Percentiles rank a stretch among this genome's conserved stretches.
Conservation (phyloP, 2,797 vertebrate species). For the Lateolabrax maculatus region DNA sequence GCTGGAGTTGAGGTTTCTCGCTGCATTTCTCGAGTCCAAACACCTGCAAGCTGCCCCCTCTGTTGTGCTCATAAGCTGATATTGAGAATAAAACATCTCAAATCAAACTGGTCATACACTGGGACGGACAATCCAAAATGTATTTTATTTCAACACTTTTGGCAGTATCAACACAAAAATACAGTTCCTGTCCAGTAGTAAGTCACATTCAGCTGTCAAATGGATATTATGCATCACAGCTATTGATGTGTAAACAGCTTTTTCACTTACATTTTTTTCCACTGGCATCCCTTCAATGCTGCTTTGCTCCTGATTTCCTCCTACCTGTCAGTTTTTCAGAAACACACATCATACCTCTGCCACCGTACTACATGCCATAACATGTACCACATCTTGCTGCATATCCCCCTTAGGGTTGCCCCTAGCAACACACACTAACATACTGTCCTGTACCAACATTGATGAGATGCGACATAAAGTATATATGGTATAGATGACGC, state of each 20-base stretch:
- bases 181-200: slow-evolving; percentile 11
- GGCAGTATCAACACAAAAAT: slow-evolving; percentile 23
- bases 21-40: slow-evolving; percentile 29
- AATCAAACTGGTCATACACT: slow-evolving; percentile 4
- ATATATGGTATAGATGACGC: slow-evolving; percentile 11
- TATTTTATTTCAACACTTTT: background rate
- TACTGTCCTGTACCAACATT: background rate
- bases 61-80: slow-evolving; percentile 10
- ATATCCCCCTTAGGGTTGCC: slow-evolving; percentile 24
- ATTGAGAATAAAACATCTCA: slow-evolving; percentile 14
- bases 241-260: slow-evolving; percentile 11
- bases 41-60: slow-evolving; percentile 26
- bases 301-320: slow-evolving; percentile 1
- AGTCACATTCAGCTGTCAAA: slow-evolving; percentile 16
- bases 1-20: slow-evolving; percentile 31
- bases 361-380: slow-evolving; percentile 14
- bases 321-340: slow-evolving; percentile 22
- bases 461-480: slow-evolving; percentile 41
- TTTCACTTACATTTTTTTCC: background rate
- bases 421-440: slow-evolving; percentile 29
- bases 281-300: slow-evolving; percentile 11
- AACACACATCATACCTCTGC: background rate
- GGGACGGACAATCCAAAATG: slow-evolving; percentile 1
- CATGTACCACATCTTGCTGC: slow-evolving; percentile 14
- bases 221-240: slow-evolving; percentile 13